Evolutionary conservation across 53 echinoderm and acorn worm species (phyloP), one percentile per base, ranked within the genome.

Genomic region (Paracentrotus lividus): DNA sequence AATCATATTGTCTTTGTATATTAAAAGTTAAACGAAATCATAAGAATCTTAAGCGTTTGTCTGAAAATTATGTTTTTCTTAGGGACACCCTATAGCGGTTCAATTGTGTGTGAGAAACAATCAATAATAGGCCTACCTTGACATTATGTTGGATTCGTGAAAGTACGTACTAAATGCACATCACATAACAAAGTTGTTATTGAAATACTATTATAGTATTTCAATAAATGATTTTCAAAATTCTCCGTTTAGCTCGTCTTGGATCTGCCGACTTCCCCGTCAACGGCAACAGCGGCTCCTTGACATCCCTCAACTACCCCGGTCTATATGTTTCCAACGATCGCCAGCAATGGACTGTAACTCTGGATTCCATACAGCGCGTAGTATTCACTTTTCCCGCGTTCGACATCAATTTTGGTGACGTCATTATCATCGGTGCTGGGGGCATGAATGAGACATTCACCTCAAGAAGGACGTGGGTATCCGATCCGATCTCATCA

Each of bases 241-340:
- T 51, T 51, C 10, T 1, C 53, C 8, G 51, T 52, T 85, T 45
- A 90, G 90, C 90, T 45, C 90, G 24, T 42, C 90, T 90, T 15
- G 90, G 90, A 1, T 42, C 90, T 3, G 42, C 24, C 1, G 90
- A 67, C 13, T 90, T 44, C 90, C 27, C 90, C n/a, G 2, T 90
- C 32, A 65, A 65, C 43, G 49, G 43, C 24, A 18, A 45, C 27
- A 90, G 45, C 26, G 90, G 90, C 6, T 44, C 90, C 2, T 8
- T 90, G 42, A 90, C 90, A 43, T 90, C 90, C 42, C 45, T n/a
- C 24, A 90, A 64, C 64, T 90, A 90, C 29, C 90, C 90, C 0
- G 61, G 42, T 0, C 0, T 27, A 26, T 64, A 61, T n/a, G 26
- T 40, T 8, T 42, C 90, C n/a, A 43, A 65, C 31, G 42, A 42